phyloP scores from a whole-genome alignment of 2,113 vertebrate species.

The Sprattus sprattus region DNA sequence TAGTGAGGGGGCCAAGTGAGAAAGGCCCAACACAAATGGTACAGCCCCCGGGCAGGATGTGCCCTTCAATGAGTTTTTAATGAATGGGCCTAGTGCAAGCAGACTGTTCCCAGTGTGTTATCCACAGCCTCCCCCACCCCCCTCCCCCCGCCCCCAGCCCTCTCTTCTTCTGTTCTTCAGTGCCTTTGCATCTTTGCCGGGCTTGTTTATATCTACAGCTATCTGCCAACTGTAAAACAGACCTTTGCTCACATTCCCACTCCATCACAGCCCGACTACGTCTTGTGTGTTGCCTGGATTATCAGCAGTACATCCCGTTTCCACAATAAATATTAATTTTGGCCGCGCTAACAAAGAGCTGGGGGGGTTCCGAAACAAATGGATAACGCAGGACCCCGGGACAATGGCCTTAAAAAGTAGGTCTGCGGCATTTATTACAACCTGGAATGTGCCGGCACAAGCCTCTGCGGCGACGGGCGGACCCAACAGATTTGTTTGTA shows the following conservation, averaged over 20 bases:
- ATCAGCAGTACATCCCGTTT: slow-evolving; percentile 40
- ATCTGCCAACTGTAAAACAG: slow-evolving; percentile 24
- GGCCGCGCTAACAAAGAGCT: slow-evolving; percentile 28
- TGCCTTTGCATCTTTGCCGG: neutral
- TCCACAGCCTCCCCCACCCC: slow-evolving; percentile 23
- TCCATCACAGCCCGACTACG: neutral
- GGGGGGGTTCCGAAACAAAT: slow-evolving; percentile 41
- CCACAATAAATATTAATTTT: slow-evolving; percentile 52
- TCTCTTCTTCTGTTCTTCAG: neutral
- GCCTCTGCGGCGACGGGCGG: neutral
- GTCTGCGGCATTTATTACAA: slow-evolving; percentile 41
- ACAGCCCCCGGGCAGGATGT: slow-evolving; percentile 36
- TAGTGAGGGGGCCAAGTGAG: slow-evolving; percentile 29
- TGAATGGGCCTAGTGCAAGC: slow-evolving; percentile 34
- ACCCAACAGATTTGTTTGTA: slow-evolving; percentile 27
- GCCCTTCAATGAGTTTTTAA: slow-evolving; percentile 48
- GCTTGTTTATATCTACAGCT: slow-evolving; percentile 31
- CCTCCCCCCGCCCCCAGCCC: neutral
- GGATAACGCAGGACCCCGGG: slow-evolving; percentile 2
- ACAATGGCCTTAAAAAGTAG: slow-evolving; percentile 41
- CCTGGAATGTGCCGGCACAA: slow-evolving; percentile 6
- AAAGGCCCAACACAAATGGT: slow-evolving; percentile 44
- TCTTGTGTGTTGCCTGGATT: slow-evolving; percentile 30
- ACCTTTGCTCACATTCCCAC: slow-evolving; percentile 15
- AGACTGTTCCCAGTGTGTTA: slow-evolving; percentile 31